Evolutionary conservation across 1,140 invertebrate species (phyloP), one percentile per base, ranked within the genome.

Genomic region (Thalassaphorura encarpata): DNA sequence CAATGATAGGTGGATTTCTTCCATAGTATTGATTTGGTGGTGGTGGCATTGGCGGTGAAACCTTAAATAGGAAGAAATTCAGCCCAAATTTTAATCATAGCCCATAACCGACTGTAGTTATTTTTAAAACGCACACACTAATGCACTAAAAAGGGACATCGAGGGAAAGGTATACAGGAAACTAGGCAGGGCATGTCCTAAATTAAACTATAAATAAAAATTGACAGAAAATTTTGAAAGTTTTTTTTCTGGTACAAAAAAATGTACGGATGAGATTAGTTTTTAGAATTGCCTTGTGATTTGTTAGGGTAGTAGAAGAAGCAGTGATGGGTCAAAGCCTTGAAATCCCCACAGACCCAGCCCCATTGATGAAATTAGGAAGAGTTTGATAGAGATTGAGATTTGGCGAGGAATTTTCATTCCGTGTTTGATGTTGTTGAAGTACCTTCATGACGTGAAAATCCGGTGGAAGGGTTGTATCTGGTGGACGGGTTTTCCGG

Each of bases 401-500:
- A 36, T 55, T 55, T 48, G 45, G 53, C 36, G 43, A 46, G 21
- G 21, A 43, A 40, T 29, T 55, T 47, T 48, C 43, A 29, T 24
- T 47, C 50, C 50, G 36, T 49, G 39, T 31, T 54, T 48, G 46
- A n/a, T 46, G 53, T 40, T 40, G n/a, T 26, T 58, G 28, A 33
- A 60, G 54, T 65, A 65, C 63, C 63, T 65, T 65, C 57, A 60
- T 60, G 33, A 62, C 60, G 42, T 65, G 63, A 36, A 62, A 62
- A 40, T 65, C 63, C 42, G 60, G 54, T 47, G 63, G 60, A 23
- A 64, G 49, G 41, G 54, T 52, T 46, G 63, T 56, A 29, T 65
- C 60, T 48, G 56, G 56, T 6, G 56, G 56, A n/a, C 54, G 42
- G 15, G 42, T 8, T 28, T 33, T 8, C 5, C 51, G 33, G n/a